These are phyloP conservation scores for Poecilia latipinna DNA, from an alignment of 2,113 vertebrate genomes.

Conservation along the genomic window DNA sequence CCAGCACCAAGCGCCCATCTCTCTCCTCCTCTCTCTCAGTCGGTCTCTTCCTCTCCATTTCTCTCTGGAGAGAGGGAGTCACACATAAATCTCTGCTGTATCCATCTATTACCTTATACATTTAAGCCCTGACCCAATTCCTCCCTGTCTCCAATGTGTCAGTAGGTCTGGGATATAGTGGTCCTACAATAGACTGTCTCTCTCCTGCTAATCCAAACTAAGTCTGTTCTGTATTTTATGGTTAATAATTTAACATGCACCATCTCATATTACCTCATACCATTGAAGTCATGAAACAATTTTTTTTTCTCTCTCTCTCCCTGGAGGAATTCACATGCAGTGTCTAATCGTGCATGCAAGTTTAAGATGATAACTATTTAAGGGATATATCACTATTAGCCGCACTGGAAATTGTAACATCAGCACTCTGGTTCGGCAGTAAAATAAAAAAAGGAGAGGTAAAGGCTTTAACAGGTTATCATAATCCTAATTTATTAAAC, in stretches of 20 bases:
- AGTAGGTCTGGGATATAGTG: conserved; percentile 69
- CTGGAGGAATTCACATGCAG: conserved; percentile 15
- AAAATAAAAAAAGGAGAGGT: conserved; percentile 44
- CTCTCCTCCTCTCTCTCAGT: conserved; percentile 44
- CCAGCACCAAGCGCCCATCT: conserved; percentile 69
- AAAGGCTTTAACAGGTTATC: conserved; percentile 40
- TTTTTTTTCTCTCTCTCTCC: conserved; percentile 4
- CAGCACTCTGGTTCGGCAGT: conserved; percentile 17
- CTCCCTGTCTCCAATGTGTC: conserved; percentile 67
- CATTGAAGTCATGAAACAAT: conserved; percentile 54
- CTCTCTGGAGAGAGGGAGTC: conserved; percentile 64
- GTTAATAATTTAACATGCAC: conserved; percentile 56
- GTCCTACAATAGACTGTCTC: conserved; percentile 36
- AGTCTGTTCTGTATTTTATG: conserved; percentile 55
- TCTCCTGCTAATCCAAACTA: conserved; percentile 47
- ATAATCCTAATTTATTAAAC: conserved; percentile 46
- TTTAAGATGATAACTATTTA: conserved; percentile 29
- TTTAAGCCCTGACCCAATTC: conserved; percentile 69
- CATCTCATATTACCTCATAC: conserved; percentile 55
- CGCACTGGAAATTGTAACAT: conserved; percentile 35
- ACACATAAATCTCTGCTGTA: conserved; percentile 71
- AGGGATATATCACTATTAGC: conserved; percentile 21
- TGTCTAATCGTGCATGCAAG: conserved; percentile 3
- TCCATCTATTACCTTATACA: conserved; percentile 72
- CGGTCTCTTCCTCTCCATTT: conserved; percentile 53